Conservation (phyloP, 2,797 vertebrate species). For the Pelodytes ibericus region DNA sequence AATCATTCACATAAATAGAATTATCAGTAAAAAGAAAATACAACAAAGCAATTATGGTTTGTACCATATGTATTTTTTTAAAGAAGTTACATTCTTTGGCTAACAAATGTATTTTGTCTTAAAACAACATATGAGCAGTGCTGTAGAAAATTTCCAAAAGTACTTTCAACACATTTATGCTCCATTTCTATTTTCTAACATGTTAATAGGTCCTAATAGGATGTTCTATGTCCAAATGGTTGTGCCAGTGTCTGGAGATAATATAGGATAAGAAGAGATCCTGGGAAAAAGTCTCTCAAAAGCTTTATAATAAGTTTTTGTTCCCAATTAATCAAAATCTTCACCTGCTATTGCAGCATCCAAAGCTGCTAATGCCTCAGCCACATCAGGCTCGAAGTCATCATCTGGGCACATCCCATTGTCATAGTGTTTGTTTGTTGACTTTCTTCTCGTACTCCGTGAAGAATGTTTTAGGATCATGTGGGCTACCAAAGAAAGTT, state of each 20-base stretch:
- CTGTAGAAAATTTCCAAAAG: background rate
- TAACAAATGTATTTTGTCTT: background rate
- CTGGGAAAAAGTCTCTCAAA: too few relatives aligned
- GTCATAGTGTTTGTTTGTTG: background rate
- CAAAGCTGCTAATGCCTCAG: conserved; percentile 89
- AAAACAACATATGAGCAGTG: conserved; percentile 2
- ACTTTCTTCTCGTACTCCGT: background rate
- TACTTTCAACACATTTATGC: background rate
- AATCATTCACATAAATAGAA: conserved; percentile 27
- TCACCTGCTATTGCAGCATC: conserved; percentile 92
- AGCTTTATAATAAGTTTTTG: too few relatives aligned
- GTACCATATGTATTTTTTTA: background rate
- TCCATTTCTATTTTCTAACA: background rate
- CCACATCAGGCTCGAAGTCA: conserved; percentile 85
- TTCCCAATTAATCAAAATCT: conserved; percentile 77
- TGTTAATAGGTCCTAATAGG: background rate
- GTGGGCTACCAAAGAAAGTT: conserved; percentile 12
- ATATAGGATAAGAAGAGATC: too few relatives aligned
- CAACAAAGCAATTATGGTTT: conserved; percentile 2
- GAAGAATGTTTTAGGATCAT: conserved; percentile 22
- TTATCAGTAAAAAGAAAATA: background rate
- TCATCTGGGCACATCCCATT: conserved; percentile 42
- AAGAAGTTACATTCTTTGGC: background rate
- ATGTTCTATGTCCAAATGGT: too few relatives aligned
- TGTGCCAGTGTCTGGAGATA: too few relatives aligned